Evolutionary conservation across 2,888 invertebrate genomes (phyloP).

Genomic region (Drosophila diplacantha): DNA sequence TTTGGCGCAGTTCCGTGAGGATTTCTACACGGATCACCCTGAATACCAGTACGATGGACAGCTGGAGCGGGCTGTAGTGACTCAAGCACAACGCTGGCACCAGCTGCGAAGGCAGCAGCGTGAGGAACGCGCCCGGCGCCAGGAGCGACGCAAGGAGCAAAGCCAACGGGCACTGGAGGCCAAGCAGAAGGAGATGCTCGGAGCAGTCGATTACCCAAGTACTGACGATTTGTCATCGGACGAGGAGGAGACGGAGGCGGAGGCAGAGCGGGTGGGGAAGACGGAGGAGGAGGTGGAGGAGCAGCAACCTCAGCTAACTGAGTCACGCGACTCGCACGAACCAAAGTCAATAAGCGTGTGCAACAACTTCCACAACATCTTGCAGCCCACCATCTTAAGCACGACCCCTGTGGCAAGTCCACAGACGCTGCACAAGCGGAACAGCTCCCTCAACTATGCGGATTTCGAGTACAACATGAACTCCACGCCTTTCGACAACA

Average conservation of each 20-base stretch:
- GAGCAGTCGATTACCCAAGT: slow-evolving; percentile 82
- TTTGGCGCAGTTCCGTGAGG: slow-evolving; percentile 78
- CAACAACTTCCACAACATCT: slow-evolving; percentile 76
- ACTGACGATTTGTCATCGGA: slow-evolving; percentile 81
- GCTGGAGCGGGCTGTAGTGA: slow-evolving; percentile 85
- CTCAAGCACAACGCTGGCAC: slow-evolving; percentile 85
- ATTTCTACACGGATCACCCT: slow-evolving; percentile 79
- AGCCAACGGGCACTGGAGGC: slow-evolving; percentile 80
- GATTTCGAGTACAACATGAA: slow-evolving; percentile 93
- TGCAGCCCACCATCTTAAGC: slow-evolving; percentile 76
- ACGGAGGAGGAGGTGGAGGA: slow-evolving; percentile 7
- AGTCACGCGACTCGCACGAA: slow-evolving; percentile 41
- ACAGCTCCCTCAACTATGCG: slow-evolving; percentile 79
- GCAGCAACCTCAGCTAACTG: slow-evolving; percentile 13
- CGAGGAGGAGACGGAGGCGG: slow-evolving; percentile 43
- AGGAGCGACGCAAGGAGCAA: slow-evolving; percentile 81
- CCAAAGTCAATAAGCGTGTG: slow-evolving; percentile 67
- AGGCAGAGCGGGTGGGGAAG: slow-evolving; percentile 4
- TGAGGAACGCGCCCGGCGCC: slow-evolving; percentile 81
- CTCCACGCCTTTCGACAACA: slow-evolving; percentile 95
- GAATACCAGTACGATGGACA: slow-evolving; percentile 83
- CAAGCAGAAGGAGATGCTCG: slow-evolving; percentile 80
- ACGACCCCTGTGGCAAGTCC: slow-evolving; percentile 36
- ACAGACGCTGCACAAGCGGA: slow-evolving; percentile 60
- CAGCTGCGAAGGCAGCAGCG: slow-evolving; percentile 82